These are phyloP conservation scores for Pristionchus fissidentatus DNA, from an alignment of 2,888 invertebrate species.

Conservation along the genomic window DNA sequence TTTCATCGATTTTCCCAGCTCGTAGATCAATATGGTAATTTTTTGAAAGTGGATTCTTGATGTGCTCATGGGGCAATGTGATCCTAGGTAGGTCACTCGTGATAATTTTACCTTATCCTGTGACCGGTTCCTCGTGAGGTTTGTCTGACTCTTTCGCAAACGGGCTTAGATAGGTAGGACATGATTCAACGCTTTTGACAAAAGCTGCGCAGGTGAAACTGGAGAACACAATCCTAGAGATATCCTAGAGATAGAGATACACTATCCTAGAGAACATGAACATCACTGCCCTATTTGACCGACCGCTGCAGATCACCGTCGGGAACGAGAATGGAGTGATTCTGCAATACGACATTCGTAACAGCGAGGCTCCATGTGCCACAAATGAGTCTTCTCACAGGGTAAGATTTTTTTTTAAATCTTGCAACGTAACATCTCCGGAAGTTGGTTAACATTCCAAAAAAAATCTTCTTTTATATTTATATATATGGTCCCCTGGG, in stretches of 20 bases:
- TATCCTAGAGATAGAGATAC: not conserved
- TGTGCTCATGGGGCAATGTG: no score
- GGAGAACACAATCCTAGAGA: no score
- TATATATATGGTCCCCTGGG: not conserved
- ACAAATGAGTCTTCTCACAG: conserved; percentile 63
- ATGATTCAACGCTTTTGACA: conserved; percentile 82
- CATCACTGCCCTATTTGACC: not conserved
- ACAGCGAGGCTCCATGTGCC: conserved; percentile 79
- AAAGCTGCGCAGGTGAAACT: no score
- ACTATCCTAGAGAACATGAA: not conserved
- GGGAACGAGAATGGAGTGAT: conserved; percentile 78
- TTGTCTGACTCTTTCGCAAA: no score
- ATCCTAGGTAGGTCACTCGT: no score
- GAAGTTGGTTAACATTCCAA: no score
- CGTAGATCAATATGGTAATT: no score
- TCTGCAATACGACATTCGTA: conserved; percentile 90
- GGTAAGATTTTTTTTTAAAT: conserved; percentile 45
- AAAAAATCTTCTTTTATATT: not conserved
- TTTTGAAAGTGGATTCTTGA: no score
- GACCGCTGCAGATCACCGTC: conserved; percentile 49
- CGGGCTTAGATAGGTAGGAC: no score
- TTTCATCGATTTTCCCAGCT: no score
- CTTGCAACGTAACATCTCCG: not conserved
- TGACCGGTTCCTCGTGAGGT: no score
- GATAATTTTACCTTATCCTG: no score